phyloP scores from a whole-genome alignment of 1,140 invertebrate species.

The Macrobrachium nipponense region DNA sequence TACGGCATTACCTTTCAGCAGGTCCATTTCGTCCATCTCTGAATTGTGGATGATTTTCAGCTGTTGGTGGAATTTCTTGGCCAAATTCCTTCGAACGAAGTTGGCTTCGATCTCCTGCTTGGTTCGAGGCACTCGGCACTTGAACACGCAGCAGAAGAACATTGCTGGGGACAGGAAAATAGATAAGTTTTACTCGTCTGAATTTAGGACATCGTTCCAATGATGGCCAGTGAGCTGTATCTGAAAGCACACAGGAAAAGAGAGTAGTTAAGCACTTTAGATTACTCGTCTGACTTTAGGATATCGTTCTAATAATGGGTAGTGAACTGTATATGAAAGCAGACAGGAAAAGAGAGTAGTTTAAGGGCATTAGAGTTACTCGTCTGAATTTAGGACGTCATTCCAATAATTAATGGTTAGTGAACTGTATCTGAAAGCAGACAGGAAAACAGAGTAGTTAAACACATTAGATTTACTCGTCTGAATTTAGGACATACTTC shows the following conservation, averaged over 20 bases:
- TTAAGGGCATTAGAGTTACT: no score
- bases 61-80: slow-evolving; percentile 83
- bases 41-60: slow-evolving; percentile 84
- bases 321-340: no score
- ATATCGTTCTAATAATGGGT: no score
- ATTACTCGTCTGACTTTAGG: no score
- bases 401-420: no score
- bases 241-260: background rate
- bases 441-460: no score
- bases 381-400: no score
- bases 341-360: no score
- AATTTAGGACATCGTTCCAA: background rate
- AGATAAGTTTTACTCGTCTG: background rate
- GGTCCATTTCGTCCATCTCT: slow-evolving; percentile 78
- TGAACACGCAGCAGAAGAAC: slow-evolving; percentile 86
- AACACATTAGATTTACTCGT: no score
- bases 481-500: no score
- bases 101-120: slow-evolving; percentile 95
- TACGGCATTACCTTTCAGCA: slow-evolving; percentile 51
- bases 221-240: no score
- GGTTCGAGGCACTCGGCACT: slow-evolving; percentile 87
- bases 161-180: slow-evolving; percentile 72
- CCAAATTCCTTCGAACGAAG: slow-evolving; percentile 84
- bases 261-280: background rate
- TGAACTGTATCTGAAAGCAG: no score